A percentile compares a stretch with the other conserved stretches of the same genome.
Conservation (phyloP, 2,797 vertebrate species). For the Meriones psammophilus region DNA sequence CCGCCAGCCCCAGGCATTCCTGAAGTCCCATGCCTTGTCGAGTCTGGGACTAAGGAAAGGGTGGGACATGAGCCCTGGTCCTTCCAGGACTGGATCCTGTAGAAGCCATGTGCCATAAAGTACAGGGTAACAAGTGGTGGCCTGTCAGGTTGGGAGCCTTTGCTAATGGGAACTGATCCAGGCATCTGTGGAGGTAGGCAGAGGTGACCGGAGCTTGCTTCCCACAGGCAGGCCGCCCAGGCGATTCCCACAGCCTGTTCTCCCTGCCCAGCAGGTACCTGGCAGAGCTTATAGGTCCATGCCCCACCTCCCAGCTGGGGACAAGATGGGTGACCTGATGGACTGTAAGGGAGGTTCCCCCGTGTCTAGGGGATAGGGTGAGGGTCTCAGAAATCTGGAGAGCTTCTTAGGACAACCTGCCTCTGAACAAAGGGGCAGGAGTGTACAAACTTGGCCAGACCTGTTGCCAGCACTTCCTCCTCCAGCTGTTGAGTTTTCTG, state of each 20-base stretch:
- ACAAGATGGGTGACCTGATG: too few species aligned
- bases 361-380: background rate
- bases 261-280: background rate
- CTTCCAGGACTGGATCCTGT: background rate
- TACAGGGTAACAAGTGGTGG: background rate
- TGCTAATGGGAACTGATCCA: background rate
- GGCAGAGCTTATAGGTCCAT: background rate
- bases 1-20: background rate
- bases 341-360: background rate
- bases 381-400: background rate
- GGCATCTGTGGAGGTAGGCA: background rate
- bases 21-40: background rate
- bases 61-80: too few species aligned
- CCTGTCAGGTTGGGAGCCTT: background rate
- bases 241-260: rapidly evolving
- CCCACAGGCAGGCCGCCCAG: background rate
- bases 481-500: too few species aligned
- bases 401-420: background rate
- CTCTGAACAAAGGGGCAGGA: background rate
- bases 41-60: background rate
- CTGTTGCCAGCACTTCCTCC: background rate
- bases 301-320: background rate
- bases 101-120: background rate
- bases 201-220: background rate
- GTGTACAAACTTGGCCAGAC: background rate